Percentiles rank a stretch among this genome's conserved stretches.
Conservation (phyloP, 2,113 vertebrate species). For the Chionomys nivalis region DNA sequence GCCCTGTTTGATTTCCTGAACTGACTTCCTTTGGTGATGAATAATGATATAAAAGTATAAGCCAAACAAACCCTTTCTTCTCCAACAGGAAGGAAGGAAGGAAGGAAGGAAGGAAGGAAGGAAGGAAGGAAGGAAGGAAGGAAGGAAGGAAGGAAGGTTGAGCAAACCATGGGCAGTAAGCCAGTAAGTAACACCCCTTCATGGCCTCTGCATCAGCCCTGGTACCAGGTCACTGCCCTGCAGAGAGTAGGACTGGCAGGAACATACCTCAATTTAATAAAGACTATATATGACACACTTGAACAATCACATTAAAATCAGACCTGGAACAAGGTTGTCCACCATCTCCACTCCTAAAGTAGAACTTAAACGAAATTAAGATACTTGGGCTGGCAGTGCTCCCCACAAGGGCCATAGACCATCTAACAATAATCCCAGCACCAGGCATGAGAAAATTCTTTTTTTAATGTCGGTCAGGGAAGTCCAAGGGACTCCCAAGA, state of each 20-base stretch:
- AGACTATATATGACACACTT: neutral
- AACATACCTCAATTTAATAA: neutral
- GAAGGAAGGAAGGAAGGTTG: too few relatives aligned
- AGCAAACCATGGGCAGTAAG: too few relatives aligned
- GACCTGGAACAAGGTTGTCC: neutral
- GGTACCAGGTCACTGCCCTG: too few relatives aligned
- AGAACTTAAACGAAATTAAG: neutral
- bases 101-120: too few relatives aligned
- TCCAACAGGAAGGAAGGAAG: neutral
- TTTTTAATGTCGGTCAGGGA: neutral
- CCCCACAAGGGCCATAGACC: too few relatives aligned
- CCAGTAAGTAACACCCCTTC: too few relatives aligned
- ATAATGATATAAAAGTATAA: neutral
- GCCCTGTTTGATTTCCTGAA: neutral
- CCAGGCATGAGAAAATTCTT: too few relatives aligned
- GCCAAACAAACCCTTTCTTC: neutral
- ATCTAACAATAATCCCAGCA: neutral
- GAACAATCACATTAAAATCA: neutral
- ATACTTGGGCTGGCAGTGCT: neutral
- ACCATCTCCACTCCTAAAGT: neutral
- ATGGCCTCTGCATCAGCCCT: too few relatives aligned
- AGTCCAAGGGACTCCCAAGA: neutral
- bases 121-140: too few relatives aligned
- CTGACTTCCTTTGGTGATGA: neutral
- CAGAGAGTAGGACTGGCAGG: neutral